Base-by-base conservation (phyloP, 2,113 vertebrate genomes). In the Hemibates koningsi region DNA sequence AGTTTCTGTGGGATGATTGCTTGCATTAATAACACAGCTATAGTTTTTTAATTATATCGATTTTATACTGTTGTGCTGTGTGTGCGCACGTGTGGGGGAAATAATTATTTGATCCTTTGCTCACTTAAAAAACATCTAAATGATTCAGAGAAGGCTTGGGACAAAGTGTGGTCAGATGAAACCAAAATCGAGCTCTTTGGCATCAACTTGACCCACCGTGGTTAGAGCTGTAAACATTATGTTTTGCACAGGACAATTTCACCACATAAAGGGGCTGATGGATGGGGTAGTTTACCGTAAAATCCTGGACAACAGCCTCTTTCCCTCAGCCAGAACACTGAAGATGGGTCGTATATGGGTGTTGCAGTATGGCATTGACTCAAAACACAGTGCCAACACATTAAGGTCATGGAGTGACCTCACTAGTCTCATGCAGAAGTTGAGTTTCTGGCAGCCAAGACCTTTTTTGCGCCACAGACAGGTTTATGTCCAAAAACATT, bases 401-500 rank as follows among this genome's bases (percentile, higher is more conserved):
- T 66, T 66, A 38, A 13, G 34, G 34, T 38, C 19, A 38, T 66
- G 19, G 19, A 66, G 6, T 66, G 34, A 38, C 61, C 34, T 66
- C 34, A 66, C 34, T 66, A 38, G 19, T 66, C 34, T 38, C 34
- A 38, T 66, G 61, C 34, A 38, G 10, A 66, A 66, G 61, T 66
- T 38, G 10, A 66, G 61, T 2, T 66, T 66, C 34, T 66, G 32
- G 34, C 61, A 38, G 17, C 61, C 61, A 66, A 66, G 34, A 5
- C 27, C 56, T 29, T 59, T 59, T 59, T 59, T 16, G 29, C 3
- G 0, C 59, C 29, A 63, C 16, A 0, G 59, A 63, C 29, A 19
- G 29, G 29, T 63, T 34, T 63, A 63, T 63, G 16, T 34, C 59
- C 59, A 34, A 63, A 29, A 63, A 63, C 9, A 38, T 38, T 38